These are phyloP conservation scores for Crocodylus rhombifer DNA, from an alignment of 2,797 vertebrate genomes.

Conservation along the genomic window DNA sequence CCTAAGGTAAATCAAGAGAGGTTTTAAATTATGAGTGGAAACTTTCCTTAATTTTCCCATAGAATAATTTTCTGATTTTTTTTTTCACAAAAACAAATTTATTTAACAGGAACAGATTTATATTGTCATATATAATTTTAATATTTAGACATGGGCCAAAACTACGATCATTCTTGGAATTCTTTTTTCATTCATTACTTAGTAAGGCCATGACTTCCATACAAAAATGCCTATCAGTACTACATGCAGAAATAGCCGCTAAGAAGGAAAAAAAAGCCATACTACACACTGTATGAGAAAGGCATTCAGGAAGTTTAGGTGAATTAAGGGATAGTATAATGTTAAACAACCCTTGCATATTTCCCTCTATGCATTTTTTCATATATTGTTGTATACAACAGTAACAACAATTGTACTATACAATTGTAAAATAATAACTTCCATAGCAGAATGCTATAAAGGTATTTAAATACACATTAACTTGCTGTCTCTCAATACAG, in stretches of 20 bases:
- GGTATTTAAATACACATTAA: background rate
- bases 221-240: background rate
- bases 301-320: background rate
- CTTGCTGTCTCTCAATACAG: background rate
- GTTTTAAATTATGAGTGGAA: too few relatives aligned
- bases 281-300: background rate
- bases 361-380: background rate
- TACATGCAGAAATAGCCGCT: background rate
- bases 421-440: slow-evolving; percentile 2
- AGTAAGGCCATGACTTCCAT: background rate
- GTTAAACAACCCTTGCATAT: background rate
- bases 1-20: too few relatives aligned
- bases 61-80: too few relatives aligned
- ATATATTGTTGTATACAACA: background rate
- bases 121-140: too few relatives aligned
- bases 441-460: background rate
- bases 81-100: too few relatives aligned
- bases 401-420: background rate
- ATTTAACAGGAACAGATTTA: too few relatives aligned
- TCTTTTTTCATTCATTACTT: background rate
- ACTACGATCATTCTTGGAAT: background rate
- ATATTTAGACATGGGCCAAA: too few relatives aligned
- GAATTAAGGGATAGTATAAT: background rate
- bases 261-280: background rate
- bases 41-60: too few relatives aligned